Conservation (phyloP, 1,140 invertebrate genomes). For the Drosophila dunni region DNA sequence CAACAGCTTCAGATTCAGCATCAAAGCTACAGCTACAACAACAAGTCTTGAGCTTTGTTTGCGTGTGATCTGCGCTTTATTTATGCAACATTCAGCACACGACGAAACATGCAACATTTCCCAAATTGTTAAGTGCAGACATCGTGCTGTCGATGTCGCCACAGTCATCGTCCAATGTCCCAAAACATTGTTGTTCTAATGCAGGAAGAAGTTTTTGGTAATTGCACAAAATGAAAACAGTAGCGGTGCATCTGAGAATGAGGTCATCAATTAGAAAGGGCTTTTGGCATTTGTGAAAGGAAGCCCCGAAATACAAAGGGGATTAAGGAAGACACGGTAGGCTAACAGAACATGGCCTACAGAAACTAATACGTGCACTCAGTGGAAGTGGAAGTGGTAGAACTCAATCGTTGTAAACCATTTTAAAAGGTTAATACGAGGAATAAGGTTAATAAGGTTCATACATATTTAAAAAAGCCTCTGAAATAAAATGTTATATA, state of each 20-base stretch:
- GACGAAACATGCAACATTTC: slow-evolving; percentile 79
- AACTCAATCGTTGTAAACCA: no score
- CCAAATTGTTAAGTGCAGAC: slow-evolving; percentile 78
- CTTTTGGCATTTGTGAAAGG: slow-evolving; percentile 17
- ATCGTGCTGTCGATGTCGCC: slow-evolving; percentile 64
- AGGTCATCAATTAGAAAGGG: slow-evolving; percentile 52
- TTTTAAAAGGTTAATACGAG: no score
- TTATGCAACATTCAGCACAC: slow-evolving; percentile 83
- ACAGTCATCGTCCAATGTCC: slow-evolving; percentile 16
- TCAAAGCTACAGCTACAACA: slow-evolving; percentile 29
- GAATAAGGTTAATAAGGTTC: neutral
- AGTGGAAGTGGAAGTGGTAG: neutral
- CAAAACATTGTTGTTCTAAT: slow-evolving; percentile 60
- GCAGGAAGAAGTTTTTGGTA: slow-evolving; percentile 68
- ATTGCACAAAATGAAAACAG: slow-evolving; percentile 65
- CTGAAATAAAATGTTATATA: no score
- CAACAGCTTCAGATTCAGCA: slow-evolving; percentile 35
- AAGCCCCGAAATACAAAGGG: neutral
- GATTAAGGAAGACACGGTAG: neutral
- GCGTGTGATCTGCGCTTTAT: slow-evolving; percentile 81
- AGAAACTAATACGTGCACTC: neutral
- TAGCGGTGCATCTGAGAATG: slow-evolving; percentile 72
- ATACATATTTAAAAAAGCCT: neutral
- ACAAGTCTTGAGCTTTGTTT: slow-evolving; percentile 61
- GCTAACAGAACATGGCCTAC: neutral